A percentile compares a stretch with the other conserved stretches of the same genome.
phyloP scores from a whole-genome alignment of 2,113 vertebrate genomes.

The Silurus glanis region DNA sequence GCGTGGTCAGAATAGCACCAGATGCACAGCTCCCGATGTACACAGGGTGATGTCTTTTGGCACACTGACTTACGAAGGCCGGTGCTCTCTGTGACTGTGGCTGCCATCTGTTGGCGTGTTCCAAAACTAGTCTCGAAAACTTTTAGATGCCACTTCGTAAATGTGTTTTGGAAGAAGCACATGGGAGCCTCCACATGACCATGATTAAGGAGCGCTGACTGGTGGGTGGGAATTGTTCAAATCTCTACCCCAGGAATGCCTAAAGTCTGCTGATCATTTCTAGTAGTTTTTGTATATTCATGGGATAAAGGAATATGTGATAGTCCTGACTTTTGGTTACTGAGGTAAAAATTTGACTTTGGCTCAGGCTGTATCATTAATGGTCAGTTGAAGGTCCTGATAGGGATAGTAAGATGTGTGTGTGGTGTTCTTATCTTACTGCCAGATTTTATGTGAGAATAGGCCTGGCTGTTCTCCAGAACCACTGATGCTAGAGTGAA shows the following conservation, averaged over 20 bases:
- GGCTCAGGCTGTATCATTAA: background rate
- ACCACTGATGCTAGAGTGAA: conserved; percentile 14
- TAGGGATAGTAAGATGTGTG: background rate
- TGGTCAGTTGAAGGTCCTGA: background rate
- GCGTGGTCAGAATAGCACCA: too few relatives aligned
- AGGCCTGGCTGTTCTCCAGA: conserved; percentile 41
- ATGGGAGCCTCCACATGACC: background rate
- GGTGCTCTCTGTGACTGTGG: too few relatives aligned
- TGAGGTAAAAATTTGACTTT: background rate
- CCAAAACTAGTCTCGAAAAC: too few relatives aligned
- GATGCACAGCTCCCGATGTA: too few relatives aligned
- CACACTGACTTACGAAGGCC: too few relatives aligned
- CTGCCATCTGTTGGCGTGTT: too few relatives aligned
- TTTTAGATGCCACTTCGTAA: too few relatives aligned
- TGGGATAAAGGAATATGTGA: background rate
- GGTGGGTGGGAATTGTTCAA: background rate
- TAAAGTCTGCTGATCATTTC: background rate
- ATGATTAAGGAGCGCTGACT: background rate
- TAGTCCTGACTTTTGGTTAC: background rate
- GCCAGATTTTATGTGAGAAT: conserved; percentile 18
- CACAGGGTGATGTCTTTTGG: too few relatives aligned
- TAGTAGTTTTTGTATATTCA: background rate
- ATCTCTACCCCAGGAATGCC: too few relatives aligned
- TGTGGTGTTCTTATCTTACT: background rate
- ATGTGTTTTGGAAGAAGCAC: background rate